A percentile compares a stretch with the other conserved stretches of the same genome.
phyloP scores from a whole-genome alignment of 2,797 vertebrate genomes.

The Malurus leucopterus region DNA sequence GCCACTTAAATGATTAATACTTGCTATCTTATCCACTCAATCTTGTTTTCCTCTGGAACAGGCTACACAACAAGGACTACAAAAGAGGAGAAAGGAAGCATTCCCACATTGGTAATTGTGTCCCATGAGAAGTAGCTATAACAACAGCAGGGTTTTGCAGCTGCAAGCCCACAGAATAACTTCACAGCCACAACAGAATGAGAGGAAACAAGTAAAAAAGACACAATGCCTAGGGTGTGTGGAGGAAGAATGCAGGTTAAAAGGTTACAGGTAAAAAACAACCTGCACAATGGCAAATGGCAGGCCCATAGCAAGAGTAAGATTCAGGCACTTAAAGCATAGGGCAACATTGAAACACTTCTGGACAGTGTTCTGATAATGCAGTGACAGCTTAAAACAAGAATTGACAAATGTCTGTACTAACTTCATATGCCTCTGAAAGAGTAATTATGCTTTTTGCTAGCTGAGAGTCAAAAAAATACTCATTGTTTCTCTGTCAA shows the following conservation, averaged over 20 bases:
- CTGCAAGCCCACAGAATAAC: background rate
- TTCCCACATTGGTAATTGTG: background rate
- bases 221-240: fast-evolving
- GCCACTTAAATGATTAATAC: background rate
- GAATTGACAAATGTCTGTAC: background rate
- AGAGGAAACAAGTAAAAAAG: background rate
- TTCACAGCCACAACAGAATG: background rate
- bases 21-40: background rate
- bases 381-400: background rate
- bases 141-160: background rate
- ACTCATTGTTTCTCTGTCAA: background rate
- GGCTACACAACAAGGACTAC: background rate
- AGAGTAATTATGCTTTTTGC: background rate
- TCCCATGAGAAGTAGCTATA: background rate
- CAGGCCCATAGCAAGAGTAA: background rate
- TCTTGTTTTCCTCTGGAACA: background rate
- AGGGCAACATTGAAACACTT: background rate
- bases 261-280: background rate
- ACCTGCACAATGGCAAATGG: background rate
- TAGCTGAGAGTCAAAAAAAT: background rate
- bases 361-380: background rate
- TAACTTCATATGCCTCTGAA: background rate
- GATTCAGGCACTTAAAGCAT: background rate
- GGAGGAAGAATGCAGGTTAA: background rate
- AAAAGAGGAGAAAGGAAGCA: background rate